A percentile compares a stretch with the other conserved stretches of the same genome.
These are phyloP conservation scores for Trichopoda pennipes DNA, from an alignment of 2,888 invertebrate species.

Conservation along the genomic window DNA sequence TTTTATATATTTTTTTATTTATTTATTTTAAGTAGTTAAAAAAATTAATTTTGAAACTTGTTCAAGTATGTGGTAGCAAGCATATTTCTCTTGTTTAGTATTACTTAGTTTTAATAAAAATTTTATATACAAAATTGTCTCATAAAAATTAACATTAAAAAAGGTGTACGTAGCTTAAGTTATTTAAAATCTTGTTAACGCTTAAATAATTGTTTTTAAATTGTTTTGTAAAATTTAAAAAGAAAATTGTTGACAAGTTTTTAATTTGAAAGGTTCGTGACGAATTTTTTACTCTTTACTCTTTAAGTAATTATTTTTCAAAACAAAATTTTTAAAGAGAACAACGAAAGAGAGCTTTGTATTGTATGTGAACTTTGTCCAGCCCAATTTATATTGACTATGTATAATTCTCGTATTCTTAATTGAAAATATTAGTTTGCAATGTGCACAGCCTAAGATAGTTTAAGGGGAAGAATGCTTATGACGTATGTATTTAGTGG, in stretches of 20 bases:
- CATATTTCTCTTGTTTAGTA: not conserved
- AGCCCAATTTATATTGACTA: too few relatives aligned
- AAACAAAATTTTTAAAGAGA: too few relatives aligned
- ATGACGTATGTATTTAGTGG: too few relatives aligned
- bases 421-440: too few relatives aligned
- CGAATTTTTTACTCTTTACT: not conserved
- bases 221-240: not conserved
- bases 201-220: constrained; percentile 52
- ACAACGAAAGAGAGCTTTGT: too few relatives aligned
- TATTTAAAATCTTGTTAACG: constrained; percentile 52
- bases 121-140: constrained; percentile 3
- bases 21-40: not conserved
- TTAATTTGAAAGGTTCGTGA: not conserved
- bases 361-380: too few relatives aligned
- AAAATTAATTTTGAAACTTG: constrained; percentile 20
- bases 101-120: constrained; percentile 26
- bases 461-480: too few relatives aligned
- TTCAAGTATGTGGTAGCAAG: constrained; percentile 32
- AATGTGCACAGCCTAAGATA: too few relatives aligned
- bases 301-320: not conserved
- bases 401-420: too few relatives aligned
- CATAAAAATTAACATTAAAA: constrained; percentile 36
- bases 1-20: not conserved
- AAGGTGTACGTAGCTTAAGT: constrained; percentile 39
- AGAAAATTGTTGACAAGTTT: not conserved